phyloP scores from a whole-genome alignment of 2,113 vertebrate species.

The Festucalex cinctus region DNA sequence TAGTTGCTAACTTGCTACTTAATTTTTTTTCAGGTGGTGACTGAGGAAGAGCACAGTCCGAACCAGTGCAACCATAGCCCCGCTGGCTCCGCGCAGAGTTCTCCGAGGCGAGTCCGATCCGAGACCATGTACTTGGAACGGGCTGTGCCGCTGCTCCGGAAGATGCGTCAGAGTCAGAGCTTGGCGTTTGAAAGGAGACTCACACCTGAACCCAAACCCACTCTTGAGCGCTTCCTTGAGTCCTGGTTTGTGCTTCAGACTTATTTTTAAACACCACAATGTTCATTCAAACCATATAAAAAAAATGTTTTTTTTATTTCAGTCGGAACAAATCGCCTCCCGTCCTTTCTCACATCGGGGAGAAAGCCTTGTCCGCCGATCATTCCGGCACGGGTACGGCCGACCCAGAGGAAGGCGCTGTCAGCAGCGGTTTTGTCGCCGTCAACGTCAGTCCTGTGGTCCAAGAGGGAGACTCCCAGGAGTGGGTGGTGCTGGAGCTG shows the following conservation, averaged over 20 bases:
- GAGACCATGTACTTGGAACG: conserved; percentile 88
- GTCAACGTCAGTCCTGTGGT: conserved; percentile 88
- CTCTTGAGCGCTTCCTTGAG: conserved; percentile 91
- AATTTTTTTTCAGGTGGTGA: conserved; percentile 75
- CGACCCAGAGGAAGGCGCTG: conserved; percentile 82
- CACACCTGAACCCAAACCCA: conserved; percentile 90
- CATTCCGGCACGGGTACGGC: conserved; percentile 76
- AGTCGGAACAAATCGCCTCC: conserved; percentile 88
- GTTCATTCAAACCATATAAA: background rate
- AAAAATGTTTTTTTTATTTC: conserved; percentile 23
- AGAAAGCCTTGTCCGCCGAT: conserved; percentile 77
- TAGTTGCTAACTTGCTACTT: background rate
- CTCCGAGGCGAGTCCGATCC: conserved; percentile 87
- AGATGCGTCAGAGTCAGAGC: conserved; percentile 92
- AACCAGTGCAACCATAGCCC: conserved; percentile 86
- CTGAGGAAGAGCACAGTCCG: conserved; percentile 92
- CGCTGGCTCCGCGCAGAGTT: conserved; percentile 85
- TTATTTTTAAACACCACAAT: background rate
- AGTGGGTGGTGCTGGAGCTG: conserved; percentile 95
- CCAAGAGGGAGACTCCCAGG: conserved; percentile 91
- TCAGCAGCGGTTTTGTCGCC: conserved; percentile 90
- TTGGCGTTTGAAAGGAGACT: conserved; percentile 91
- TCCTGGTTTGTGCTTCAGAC: conserved; percentile 76
- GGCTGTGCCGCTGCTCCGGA: conserved; percentile 84
- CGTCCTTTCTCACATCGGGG: conserved; percentile 69